These are phyloP conservation scores for Eulacestoma nigropectus DNA, from an alignment of 2,113 vertebrate genomes.

Conservation along the genomic window DNA sequence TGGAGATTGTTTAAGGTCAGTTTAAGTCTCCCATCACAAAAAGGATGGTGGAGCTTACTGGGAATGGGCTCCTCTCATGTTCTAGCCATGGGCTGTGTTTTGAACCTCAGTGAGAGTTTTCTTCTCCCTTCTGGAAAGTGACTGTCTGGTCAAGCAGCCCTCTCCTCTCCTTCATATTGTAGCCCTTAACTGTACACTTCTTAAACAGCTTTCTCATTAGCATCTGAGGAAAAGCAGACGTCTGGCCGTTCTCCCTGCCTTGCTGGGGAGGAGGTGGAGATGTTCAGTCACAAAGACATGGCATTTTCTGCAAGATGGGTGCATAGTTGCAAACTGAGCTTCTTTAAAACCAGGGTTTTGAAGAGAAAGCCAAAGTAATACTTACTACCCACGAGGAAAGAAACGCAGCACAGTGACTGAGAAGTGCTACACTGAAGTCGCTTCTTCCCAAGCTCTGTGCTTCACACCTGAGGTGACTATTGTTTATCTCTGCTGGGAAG, in stretches of 20 bases:
- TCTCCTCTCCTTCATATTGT: not conserved
- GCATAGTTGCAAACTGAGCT: not conserved
- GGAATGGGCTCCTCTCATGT: rapidly evolving
- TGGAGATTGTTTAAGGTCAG: slow-evolving; percentile 15
- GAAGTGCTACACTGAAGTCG: no score
- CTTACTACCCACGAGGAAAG: not conserved
- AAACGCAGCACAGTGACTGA: not conserved
- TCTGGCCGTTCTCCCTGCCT: not conserved
- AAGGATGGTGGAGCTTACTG: not conserved
- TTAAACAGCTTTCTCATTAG: not conserved
- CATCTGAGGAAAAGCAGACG: not conserved
- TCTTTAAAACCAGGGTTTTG: not conserved
- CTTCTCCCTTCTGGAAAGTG: not conserved
- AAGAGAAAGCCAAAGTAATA: not conserved
- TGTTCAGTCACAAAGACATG: not conserved
- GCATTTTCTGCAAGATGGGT: not conserved
- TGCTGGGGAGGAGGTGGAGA: not conserved
- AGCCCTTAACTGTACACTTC: not conserved
- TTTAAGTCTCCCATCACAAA: not conserved
- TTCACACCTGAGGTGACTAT: not conserved
- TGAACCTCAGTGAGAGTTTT: not conserved
- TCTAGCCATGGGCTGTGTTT: rapidly evolving
- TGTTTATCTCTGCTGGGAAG: not conserved
- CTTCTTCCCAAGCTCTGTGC: rapidly evolving
- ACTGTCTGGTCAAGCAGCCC: not conserved